Conservation (phyloP, 2,888 invertebrate genomes). For the Pristionchus arcanus region DNA sequence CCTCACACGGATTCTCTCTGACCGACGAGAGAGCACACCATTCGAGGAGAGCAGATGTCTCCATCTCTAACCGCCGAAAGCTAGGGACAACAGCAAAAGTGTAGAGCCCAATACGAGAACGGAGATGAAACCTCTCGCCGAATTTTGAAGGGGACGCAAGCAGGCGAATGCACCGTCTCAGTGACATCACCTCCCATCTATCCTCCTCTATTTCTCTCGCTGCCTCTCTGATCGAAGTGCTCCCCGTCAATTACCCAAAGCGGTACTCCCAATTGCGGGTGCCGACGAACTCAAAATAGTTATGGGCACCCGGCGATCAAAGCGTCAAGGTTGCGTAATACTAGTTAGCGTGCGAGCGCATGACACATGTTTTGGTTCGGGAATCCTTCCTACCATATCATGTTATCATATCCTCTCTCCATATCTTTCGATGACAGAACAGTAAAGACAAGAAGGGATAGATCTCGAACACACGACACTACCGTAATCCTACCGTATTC, state of each 20-base stretch:
- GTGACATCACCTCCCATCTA: neutral
- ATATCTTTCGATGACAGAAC: too few relatives aligned
- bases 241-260: neutral
- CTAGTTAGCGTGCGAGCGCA: neutral
- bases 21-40: neutral
- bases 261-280: slow-evolving; percentile 10
- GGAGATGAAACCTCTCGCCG: neutral
- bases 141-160: neutral
- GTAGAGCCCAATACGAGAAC: too few relatives aligned
- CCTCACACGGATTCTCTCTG: neutral
- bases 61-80: too few relatives aligned
- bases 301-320: neutral
- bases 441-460: too few relatives aligned
- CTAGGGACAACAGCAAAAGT: too few relatives aligned
- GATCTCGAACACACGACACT: neutral
- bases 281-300: slow-evolving; percentile 25
- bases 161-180: neutral
- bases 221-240: neutral
- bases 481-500: neutral
- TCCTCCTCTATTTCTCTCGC: neutral
- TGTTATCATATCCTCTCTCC: too few relatives aligned
- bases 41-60: neutral
- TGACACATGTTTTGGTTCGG: too few relatives aligned
- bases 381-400: too few relatives aligned
- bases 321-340: neutral